Conservation (phyloP, 2,113 vertebrate species). For the Odontophorus gujanensis region DNA sequence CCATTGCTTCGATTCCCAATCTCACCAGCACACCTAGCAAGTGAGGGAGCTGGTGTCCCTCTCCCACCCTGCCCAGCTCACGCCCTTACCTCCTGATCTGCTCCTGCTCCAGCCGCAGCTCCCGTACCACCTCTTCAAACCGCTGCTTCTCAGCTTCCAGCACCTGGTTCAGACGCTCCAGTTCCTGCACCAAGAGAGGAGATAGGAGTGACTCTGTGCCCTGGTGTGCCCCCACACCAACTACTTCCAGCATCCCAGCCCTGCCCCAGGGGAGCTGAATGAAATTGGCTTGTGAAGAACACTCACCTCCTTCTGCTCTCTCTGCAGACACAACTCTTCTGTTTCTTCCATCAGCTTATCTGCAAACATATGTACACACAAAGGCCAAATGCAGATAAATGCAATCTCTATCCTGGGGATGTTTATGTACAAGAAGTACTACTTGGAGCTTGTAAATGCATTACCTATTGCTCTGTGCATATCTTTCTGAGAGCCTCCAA, state of each 20-base stretch:
- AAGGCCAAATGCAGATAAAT: neutral
- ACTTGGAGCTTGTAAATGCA: neutral
- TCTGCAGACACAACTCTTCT: slow-evolving; percentile 91
- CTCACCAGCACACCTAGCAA: fast-evolving
- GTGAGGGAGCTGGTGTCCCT: fast-evolving
- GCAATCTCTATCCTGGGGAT: neutral
- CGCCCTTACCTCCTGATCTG: slow-evolving; percentile 87
- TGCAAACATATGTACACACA: slow-evolving; percentile 68
- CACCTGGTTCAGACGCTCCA: slow-evolving; percentile 91
- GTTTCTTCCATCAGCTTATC: slow-evolving; percentile 99
- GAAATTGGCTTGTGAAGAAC: neutral
- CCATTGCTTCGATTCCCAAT: neutral
- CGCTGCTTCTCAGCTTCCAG: slow-evolving; percentile 94
- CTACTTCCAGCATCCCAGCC: neutral
- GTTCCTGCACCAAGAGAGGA: slow-evolving; percentile 79
- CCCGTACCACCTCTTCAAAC: slow-evolving; percentile 94
- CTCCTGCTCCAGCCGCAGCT: slow-evolving; percentile 91
- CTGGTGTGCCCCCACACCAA: neutral
- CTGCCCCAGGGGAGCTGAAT: neutral
- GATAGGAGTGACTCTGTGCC: neutral
- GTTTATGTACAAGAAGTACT: neutral
- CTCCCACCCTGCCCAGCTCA: neutral
- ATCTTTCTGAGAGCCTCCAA: neutral
- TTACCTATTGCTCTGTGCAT: neutral
- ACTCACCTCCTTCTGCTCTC: slow-evolving; percentile 92